Evolutionary conservation across 2,797 vertebrate genomes (phyloP).

Genomic region (Enteromius mattozi): DNA sequence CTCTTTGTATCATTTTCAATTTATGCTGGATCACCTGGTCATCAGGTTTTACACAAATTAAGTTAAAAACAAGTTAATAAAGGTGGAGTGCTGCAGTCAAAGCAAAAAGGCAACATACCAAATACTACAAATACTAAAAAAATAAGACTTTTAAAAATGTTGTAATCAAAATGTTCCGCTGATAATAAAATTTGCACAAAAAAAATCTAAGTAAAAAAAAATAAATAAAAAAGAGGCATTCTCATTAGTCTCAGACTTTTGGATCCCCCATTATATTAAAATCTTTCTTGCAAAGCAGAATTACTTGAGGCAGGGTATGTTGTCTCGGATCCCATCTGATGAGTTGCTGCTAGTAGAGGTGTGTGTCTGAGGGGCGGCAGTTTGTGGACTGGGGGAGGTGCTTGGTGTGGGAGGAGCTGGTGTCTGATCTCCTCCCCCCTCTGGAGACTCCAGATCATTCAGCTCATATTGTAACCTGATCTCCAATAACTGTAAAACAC

Average conservation of each 20-base stretch:
- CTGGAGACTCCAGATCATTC: slow-evolving; percentile 91
- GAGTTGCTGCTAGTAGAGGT: slow-evolving; percentile 97
- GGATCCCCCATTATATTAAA: not conserved
- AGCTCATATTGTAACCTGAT: slow-evolving; percentile 93
- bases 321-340: slow-evolving; percentile 92
- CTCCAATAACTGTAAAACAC: slow-evolving; percentile 86
- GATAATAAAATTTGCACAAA: too few relatives aligned
- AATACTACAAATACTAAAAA: not conserved
- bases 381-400: slow-evolving; percentile 86
- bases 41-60: not conserved
- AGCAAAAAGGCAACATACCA: not conserved
- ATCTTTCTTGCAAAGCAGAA: slow-evolving; percentile 44
- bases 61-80: not conserved
- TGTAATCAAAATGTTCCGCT: not conserved
- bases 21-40: not conserved
- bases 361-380: slow-evolving; percentile 87
- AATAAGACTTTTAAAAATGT: too few relatives aligned
- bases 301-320: slow-evolving; percentile 97
- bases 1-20: not conserved
- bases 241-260: not conserved
- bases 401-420: slow-evolving; percentile 86
- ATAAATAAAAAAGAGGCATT: not conserved
- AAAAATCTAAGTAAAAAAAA: not conserved
- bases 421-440: slow-evolving; percentile 85
- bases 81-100: not conserved